Percentiles rank a stretch among this genome's conserved stretches.
phyloP scores from a whole-genome alignment of 2,888 invertebrate genomes.

The Dryadula phaetusa region DNA sequence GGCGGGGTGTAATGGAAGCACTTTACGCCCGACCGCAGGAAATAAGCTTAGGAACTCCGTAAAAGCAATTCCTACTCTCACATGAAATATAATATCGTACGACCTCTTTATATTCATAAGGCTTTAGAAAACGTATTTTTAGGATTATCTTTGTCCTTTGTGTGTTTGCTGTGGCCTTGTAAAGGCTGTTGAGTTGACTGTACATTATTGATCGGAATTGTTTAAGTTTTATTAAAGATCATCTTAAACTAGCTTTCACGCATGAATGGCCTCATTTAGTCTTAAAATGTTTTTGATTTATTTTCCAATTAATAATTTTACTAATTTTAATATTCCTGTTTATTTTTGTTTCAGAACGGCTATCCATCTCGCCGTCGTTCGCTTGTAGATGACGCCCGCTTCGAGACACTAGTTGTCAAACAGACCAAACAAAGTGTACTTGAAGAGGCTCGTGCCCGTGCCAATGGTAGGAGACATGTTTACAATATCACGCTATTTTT shows the following conservation, averaged over 20 bases:
- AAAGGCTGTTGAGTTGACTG: neutral
- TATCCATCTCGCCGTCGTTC: slow-evolving; percentile 97
- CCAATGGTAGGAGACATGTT: slow-evolving; percentile 88
- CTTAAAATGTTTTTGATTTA: slow-evolving; percentile 1
- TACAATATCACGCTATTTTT: neutral
- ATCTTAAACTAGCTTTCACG: neutral
- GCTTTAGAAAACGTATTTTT: slow-evolving; percentile 73
- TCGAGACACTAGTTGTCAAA: slow-evolving; percentile 97
- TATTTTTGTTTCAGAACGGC: slow-evolving; percentile 92
- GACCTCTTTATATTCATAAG: slow-evolving; percentile 81
- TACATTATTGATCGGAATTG: neutral
- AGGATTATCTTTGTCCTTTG: slow-evolving; percentile 52
- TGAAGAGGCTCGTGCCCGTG: slow-evolving; percentile 94
- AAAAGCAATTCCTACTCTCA: slow-evolving; percentile 81
- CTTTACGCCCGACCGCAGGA: slow-evolving; percentile 81
- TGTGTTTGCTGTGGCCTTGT: slow-evolving; percentile 28
- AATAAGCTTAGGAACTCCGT: slow-evolving; percentile 84
- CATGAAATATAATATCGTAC: slow-evolving; percentile 80
- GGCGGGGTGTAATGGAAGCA: slow-evolving; percentile 75
- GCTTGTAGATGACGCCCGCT: slow-evolving; percentile 98
- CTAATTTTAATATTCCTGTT: neutral
- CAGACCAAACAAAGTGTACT: slow-evolving; percentile 96
- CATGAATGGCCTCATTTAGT: neutral
- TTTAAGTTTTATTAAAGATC: neutral
- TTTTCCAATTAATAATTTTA: neutral